Evolutionary conservation across 2,797 vertebrate genomes (phyloP), one percentile per base, ranked within the genome.

Genomic region (Trachurus trachurus): DNA sequence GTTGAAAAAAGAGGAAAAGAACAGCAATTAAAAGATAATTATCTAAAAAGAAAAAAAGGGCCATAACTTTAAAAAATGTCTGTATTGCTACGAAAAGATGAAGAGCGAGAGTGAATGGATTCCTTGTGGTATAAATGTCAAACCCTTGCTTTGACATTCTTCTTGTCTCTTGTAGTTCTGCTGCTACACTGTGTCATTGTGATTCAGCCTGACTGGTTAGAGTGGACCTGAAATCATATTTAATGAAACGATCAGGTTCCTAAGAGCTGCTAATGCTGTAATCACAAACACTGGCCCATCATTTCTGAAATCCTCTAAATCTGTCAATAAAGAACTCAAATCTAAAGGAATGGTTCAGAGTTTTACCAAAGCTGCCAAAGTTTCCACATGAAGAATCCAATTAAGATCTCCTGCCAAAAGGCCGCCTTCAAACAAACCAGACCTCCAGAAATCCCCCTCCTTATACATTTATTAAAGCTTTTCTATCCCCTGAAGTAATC

Each of bases 21-120:
- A 62, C 74, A 58, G 85, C 89, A 92, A 92, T 92, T 92, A 92
- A 92, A 89, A 90, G 80, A 89, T 90, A 86, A 88, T 93, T 90
- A 88, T 91, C 84, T 71, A 9, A 52, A 26, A 34, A 52, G 73
- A 37, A 37, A 37, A 9, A 8, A 8, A 8, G 70, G 39, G 67
- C 26, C 66, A 50, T n/a, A 80, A 81, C 71, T 88, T 86, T 85
- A 53, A 76, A 76, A 66, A 65, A 57, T 57, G 76, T 73, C 77
- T 75, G 72, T 64, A 40, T 56, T 70, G 67, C 65, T 71, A 59
- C 16, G 60, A 47, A 81, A 45, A 73, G 76, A 77, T 19, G 12
- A 60, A 63, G 53, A 66, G 4, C 21, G 45, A 64, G 71, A 79
- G 34, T 64, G 75, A 84, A 67, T 21, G 40, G 80, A 71, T 78